Evolutionary conservation across 2,113 vertebrate species (phyloP).

Genomic region (Mandrillus leucophaeus): DNA sequence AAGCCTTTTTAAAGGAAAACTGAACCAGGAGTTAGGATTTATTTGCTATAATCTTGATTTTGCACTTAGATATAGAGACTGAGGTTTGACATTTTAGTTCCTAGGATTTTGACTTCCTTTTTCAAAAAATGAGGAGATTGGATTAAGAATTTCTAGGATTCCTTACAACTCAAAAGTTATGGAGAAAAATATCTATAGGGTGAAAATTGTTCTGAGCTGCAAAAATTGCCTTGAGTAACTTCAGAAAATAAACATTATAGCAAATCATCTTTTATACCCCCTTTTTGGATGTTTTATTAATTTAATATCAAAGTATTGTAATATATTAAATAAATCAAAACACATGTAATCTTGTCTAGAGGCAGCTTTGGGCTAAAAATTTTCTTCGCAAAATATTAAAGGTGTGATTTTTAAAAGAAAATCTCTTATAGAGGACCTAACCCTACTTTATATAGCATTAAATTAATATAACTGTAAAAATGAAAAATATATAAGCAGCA

Average conservation of each 20-base stretch:
- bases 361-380: background rate
- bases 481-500: background rate
- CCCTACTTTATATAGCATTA: background rate
- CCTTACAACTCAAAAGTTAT: background rate
- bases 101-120: background rate
- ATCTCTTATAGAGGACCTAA: background rate
- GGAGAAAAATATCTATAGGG: background rate
- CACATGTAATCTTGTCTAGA: background rate
- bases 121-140: background rate
- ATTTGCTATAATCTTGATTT: background rate
- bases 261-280: background rate
- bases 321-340: background rate
- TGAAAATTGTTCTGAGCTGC: background rate
- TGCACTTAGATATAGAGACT: background rate
- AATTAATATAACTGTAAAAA: background rate
- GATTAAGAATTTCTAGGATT: constrained; percentile 10
- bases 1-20: background rate
- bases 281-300: background rate
- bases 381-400: background rate
- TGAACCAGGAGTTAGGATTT: background rate
- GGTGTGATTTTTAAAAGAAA: background rate
- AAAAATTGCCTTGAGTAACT: background rate
- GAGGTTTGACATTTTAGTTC: constrained; percentile 8
- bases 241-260: background rate
- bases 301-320: background rate